These are phyloP conservation scores for Callionymus lyra DNA, from an alignment of 2,113 vertebrate species.

Conservation along the genomic window DNA sequence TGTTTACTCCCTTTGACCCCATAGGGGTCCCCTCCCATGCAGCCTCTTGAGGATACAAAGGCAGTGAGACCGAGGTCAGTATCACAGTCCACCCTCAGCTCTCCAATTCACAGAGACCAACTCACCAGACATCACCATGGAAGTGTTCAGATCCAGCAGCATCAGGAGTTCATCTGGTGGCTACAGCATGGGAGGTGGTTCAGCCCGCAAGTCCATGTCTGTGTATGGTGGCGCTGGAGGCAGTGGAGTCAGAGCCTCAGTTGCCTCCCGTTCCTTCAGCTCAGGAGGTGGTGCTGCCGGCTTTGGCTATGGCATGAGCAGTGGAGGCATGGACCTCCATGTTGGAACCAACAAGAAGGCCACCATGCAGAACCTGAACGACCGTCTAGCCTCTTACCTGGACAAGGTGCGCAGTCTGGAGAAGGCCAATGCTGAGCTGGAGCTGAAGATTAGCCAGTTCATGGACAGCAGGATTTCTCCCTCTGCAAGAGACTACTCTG, in stretches of 20 bases:
- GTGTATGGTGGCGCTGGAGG: slow-evolving; percentile 46
- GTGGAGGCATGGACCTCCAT: slow-evolving; percentile 25
- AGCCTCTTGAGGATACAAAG: slow-evolving; percentile 46
- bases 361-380: slow-evolving; percentile 90
- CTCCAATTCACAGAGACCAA: slow-evolving; percentile 27
- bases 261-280: slow-evolving; percentile 1
- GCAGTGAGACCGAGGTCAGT: slow-evolving; percentile 4
- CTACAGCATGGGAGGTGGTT: too few relatives aligned
- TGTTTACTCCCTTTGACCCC: slow-evolving; percentile 20
- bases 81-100: slow-evolving; percentile 37
- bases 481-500: slow-evolving; percentile 66
- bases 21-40: slow-evolving; percentile 23
- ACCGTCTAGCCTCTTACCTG: slow-evolving; percentile 81
- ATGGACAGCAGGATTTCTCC: slow-evolving; percentile 70
- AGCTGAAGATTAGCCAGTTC: slow-evolving; percentile 79
- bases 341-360: slow-evolving; percentile 73
- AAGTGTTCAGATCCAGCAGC: too few relatives aligned
- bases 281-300: slow-evolving; percentile 1
- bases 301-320: not conserved
- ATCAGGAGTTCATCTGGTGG: too few relatives aligned
- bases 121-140: slow-evolving; percentile 24
- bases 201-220: too few relatives aligned
- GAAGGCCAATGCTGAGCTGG: slow-evolving; percentile 73
- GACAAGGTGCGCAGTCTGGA: slow-evolving; percentile 79
- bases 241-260: not conserved